Evolutionary conservation across 2,797 vertebrate species (phyloP).

Genomic region (Melanotaenia maccullochi): DNA sequence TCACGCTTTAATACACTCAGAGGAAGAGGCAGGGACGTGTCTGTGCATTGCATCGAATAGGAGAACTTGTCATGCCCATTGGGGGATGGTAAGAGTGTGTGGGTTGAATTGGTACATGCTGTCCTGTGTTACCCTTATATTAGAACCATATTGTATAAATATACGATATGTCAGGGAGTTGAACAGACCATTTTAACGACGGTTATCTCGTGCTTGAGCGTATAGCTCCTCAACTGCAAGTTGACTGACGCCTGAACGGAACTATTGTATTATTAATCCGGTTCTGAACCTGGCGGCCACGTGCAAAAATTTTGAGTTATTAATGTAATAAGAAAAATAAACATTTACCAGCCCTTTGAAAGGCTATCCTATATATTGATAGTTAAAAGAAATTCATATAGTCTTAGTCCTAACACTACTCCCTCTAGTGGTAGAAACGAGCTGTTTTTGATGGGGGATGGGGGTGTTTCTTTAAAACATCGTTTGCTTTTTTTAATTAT

Average conservation of each 20-base stretch:
- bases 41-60: slow-evolving; percentile 36
- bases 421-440: not conserved
- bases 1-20: slow-evolving; percentile 13
- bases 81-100: slow-evolving; percentile 1
- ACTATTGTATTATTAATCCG: slow-evolving; percentile 41
- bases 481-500: not conserved
- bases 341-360: not conserved
- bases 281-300: slow-evolving; percentile 19
- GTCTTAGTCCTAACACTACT: not conserved
- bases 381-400: not conserved
- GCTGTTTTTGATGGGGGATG: not conserved
- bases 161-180: slow-evolving; percentile 6
- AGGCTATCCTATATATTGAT: not conserved
- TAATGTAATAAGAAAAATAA: not conserved
- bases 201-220: not conserved
- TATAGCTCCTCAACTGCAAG: not conserved
- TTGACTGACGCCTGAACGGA: not conserved
- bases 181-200: not conserved
- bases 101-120: slow-evolving; percentile 35
- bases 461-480: not conserved
- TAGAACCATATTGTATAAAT: slow-evolving; percentile 6
- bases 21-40: slow-evolving; percentile 24
- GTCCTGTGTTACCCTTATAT: slow-evolving; percentile 27
- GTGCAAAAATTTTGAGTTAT: slow-evolving; percentile 1
- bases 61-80: not conserved